Conservation (phyloP, 2,113 vertebrate genomes). For the Sprattus sprattus region DNA sequence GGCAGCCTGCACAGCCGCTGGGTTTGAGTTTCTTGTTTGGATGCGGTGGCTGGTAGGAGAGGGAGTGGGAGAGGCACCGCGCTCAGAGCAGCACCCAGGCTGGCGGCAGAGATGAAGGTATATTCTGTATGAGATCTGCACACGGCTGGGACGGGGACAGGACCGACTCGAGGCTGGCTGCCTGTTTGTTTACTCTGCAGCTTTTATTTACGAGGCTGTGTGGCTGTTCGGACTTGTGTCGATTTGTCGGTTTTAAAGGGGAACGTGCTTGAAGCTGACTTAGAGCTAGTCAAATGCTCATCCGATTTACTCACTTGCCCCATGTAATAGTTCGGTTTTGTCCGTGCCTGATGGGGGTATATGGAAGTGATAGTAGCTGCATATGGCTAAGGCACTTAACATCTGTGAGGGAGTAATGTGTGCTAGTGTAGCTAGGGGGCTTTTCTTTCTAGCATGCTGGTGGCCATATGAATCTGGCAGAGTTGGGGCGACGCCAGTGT, state of each 20-base stretch:
- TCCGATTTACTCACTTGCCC: background rate
- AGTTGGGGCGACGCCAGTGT: background rate
- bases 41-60: conserved; percentile 50
- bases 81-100: conserved; percentile 55
- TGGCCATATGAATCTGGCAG: background rate
- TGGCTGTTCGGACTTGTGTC: background rate
- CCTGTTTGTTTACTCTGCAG: background rate
- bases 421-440: background rate
- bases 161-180: background rate
- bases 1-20: conserved; percentile 54
- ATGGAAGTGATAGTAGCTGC: background rate
- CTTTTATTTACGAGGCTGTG: background rate
- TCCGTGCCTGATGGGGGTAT: background rate
- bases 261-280: background rate
- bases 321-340: background rate
- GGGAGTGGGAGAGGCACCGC: conserved; percentile 52
- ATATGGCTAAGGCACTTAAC: too few relatives aligned
- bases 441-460: background rate
- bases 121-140: background rate
- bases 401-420: too few relatives aligned
- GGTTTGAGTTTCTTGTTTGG: conserved; percentile 59
- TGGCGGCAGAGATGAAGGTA: conserved; percentile 51
- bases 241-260: background rate
- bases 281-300: background rate
- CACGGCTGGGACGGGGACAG: background rate